Evolutionary conservation across 2,113 vertebrate genomes (phyloP).

Genomic region (Narcine bancroftii): DNA sequence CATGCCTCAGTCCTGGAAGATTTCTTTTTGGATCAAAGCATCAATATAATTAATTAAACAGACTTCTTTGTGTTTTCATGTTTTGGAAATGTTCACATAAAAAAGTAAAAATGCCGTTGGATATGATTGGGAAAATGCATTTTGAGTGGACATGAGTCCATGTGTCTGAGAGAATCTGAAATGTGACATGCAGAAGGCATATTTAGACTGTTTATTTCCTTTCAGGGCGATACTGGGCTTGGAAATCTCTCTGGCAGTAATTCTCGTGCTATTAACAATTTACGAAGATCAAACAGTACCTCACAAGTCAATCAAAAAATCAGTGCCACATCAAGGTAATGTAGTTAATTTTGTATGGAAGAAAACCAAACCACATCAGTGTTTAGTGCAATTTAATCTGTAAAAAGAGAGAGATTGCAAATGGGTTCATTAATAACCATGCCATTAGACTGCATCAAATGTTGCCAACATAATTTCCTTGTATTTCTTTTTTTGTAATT

Average conservation of each 20-base stretch:
- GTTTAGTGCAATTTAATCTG: not conserved
- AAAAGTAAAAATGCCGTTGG: not conserved
- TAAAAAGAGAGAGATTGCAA: not conserved
- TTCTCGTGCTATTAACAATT: slow-evolving; percentile 78
- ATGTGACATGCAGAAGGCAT: not conserved
- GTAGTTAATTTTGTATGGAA: not conserved
- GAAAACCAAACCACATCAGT: not conserved
- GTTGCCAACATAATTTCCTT: not conserved
- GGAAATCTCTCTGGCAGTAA: slow-evolving; percentile 40
- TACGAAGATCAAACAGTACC: slow-evolving; percentile 79
- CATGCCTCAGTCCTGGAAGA: not conserved
- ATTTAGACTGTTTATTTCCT: fast-evolving
- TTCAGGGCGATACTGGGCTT: slow-evolving; percentile 56
- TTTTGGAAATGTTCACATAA: not conserved
- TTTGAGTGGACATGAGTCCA: not conserved
- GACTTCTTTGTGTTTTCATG: not conserved
- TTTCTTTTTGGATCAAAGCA: not conserved
- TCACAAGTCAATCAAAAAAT: slow-evolving; percentile 74
- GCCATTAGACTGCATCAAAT: not conserved
- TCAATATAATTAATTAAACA: not conserved
- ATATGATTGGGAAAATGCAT: not conserved
- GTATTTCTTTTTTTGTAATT: too few species aligned
- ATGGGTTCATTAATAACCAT: not conserved
- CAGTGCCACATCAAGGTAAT: slow-evolving; percentile 59
- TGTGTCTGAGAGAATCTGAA: not conserved